Conservation (phyloP, 1,140 invertebrate species). For the Drosophila nigromelanica region DNA sequence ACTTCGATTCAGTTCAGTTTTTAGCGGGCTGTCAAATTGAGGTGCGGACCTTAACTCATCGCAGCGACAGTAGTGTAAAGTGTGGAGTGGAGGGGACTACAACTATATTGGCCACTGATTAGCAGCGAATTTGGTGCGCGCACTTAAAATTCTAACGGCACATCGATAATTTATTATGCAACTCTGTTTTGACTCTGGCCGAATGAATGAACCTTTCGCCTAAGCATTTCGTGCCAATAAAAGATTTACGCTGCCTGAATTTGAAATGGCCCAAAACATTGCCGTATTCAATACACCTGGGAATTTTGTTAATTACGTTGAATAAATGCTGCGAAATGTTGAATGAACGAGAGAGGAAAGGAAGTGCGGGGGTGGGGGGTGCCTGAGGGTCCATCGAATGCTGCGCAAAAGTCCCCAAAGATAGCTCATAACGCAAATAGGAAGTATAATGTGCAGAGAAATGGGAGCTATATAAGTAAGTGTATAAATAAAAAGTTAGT, state of each 20-base stretch:
- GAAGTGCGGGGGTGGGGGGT: neutral
- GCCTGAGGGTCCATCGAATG: neutral
- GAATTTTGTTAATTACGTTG: slow-evolving; percentile 78
- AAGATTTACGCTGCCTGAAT: slow-evolving; percentile 77
- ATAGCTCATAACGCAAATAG: slow-evolving; percentile 16
- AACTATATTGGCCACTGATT: slow-evolving; percentile 57
- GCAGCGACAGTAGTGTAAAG: neutral
- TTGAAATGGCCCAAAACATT: slow-evolving; percentile 54
- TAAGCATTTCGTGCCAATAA: slow-evolving; percentile 77
- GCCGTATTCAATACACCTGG: slow-evolving; percentile 64
- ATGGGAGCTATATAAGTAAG: neutral
- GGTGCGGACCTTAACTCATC: slow-evolving; percentile 6
- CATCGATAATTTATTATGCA: slow-evolving; percentile 81
- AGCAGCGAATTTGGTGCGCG: slow-evolving; percentile 41
- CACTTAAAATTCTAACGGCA: slow-evolving; percentile 75
- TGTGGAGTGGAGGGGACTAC: neutral
- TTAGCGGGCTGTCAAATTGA: slow-evolving; percentile 4
- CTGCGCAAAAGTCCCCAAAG: slow-evolving; percentile 3
- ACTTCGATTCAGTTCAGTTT: neutral
- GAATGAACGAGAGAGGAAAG: slow-evolving; percentile 17
- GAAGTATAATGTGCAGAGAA: neutral
- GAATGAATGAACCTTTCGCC: slow-evolving; percentile 62
- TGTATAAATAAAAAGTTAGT: neutral
- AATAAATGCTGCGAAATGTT: slow-evolving; percentile 73
- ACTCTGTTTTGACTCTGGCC: slow-evolving; percentile 54